Evolutionary conservation across 1,140 invertebrate species (phyloP).

Genomic region (Oscheius sp.): DNA sequence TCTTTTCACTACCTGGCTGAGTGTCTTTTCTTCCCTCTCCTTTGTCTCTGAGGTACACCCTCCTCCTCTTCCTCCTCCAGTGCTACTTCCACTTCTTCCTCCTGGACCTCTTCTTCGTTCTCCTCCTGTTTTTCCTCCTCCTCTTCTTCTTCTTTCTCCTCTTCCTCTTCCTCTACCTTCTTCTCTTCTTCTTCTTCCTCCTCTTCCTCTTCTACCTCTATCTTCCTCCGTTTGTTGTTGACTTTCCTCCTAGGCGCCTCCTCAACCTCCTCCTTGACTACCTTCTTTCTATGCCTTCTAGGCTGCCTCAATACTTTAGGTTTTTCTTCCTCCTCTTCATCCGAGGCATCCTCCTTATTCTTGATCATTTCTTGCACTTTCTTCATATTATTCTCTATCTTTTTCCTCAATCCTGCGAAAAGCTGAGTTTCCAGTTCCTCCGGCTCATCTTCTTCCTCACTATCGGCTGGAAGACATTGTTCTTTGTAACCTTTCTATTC

Average conservation of each 20-base stretch:
- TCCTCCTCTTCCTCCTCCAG: constrained; percentile 25
- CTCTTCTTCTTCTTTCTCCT: constrained; percentile 22
- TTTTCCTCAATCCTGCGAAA: constrained; percentile 27
- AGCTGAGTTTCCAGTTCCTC: constrained; percentile 9
- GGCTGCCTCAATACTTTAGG: background rate
- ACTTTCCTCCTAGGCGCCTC: constrained; percentile 2
- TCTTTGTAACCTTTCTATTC: background rate
- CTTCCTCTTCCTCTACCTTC: constrained; percentile 6
- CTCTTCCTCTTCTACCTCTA: constrained; percentile 4
- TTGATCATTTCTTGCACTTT: constrained; percentile 9
- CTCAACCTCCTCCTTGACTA: background rate
- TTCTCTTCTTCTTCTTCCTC: background rate
- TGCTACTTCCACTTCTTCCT: constrained; percentile 18
- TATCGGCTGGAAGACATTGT: constrained; percentile 11
- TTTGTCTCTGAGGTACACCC: background rate
- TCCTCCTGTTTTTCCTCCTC: constrained; percentile 15
- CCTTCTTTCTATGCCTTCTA: constrained; percentile 11
- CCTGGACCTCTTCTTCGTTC: background rate
- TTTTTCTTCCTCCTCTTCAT: background rate
- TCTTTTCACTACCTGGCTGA: background rate
- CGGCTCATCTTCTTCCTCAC: constrained; percentile 25
- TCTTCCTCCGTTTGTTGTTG: background rate
- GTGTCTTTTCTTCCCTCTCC: background rate
- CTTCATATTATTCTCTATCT: constrained; percentile 32
- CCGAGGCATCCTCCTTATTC: background rate